Conservation (phyloP, 2,113 vertebrate species). For the Aix galericulata region DNA sequence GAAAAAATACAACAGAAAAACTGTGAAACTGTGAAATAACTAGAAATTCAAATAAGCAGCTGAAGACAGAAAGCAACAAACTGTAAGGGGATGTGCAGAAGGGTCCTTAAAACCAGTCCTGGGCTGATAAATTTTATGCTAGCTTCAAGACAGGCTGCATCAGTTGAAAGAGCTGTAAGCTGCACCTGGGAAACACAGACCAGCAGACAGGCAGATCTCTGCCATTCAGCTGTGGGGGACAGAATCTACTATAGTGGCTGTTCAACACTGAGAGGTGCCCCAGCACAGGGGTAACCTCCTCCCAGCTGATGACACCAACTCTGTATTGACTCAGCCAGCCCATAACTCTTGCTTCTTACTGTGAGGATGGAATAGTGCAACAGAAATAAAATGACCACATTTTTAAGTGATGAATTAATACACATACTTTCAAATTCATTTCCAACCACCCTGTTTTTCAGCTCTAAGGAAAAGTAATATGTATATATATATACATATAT, state of each 20-base stretch:
- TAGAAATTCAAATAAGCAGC: constrained; percentile 11
- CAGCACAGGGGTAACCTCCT: neutral
- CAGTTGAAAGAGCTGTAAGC: neutral
- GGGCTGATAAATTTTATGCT: neutral
- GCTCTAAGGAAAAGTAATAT: neutral
- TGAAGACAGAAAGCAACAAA: neutral
- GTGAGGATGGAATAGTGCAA: neutral
- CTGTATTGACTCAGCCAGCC: neutral
- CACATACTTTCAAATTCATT: neutral
- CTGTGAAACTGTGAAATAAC: neutral
- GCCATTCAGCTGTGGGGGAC: neutral
- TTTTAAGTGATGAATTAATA: neutral
- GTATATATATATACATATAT: neutral
- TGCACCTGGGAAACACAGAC: neutral
- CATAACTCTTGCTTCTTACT: neutral
- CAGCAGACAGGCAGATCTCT: neutral
- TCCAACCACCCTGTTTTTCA: neutral
- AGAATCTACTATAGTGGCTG: neutral
- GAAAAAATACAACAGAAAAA: neutral
- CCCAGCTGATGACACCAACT: neutral
- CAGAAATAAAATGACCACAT: neutral
- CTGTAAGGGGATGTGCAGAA: neutral
- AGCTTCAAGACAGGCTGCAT: neutral
- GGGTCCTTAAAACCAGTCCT: neutral
- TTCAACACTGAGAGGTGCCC: neutral